These are phyloP conservation scores for Adineta ricciae DNA, from an alignment of 2,888 invertebrate species.

Conservation along the genomic window DNA sequence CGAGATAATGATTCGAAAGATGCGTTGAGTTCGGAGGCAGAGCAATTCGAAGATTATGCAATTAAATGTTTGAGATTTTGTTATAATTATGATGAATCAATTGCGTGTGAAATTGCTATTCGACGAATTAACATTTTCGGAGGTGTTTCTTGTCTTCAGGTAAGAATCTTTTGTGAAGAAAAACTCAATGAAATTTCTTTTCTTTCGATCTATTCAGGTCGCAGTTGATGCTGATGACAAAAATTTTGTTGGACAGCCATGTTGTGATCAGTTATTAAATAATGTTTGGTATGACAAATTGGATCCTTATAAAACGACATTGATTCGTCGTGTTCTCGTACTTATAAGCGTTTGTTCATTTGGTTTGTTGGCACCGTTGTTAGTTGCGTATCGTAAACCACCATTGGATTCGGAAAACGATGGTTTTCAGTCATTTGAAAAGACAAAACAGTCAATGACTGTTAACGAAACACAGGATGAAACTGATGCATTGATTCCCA, in stretches of 20 bases:
- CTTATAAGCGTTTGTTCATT: not conserved
- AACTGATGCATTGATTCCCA: not conserved
- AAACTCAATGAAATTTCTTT: not conserved
- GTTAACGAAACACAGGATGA: not conserved
- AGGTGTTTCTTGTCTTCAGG: conserved; percentile 7
- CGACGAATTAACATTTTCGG: not conserved
- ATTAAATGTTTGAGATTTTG: not conserved
- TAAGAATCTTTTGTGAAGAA: not conserved
- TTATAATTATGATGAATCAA: not conserved
- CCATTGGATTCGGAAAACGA: not conserved
- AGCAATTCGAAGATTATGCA: not conserved
- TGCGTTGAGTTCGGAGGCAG: not conserved
- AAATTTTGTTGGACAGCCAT: not conserved
- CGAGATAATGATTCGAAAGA: not conserved
- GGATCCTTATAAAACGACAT: not conserved
- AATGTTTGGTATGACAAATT: conserved; percentile 6
- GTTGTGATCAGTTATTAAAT: not conserved
- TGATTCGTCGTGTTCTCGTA: not conserved
- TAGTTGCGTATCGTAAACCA: not conserved
- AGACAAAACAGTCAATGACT: not conserved
- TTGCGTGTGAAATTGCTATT: not conserved
- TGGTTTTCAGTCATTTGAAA: not conserved
- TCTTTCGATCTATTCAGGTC: not conserved
- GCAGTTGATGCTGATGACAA: conserved; percentile 19
- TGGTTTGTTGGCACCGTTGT: not conserved